Conservation (phyloP, 2,888 invertebrate species). For the Zootermopsis nevadensis region DNA sequence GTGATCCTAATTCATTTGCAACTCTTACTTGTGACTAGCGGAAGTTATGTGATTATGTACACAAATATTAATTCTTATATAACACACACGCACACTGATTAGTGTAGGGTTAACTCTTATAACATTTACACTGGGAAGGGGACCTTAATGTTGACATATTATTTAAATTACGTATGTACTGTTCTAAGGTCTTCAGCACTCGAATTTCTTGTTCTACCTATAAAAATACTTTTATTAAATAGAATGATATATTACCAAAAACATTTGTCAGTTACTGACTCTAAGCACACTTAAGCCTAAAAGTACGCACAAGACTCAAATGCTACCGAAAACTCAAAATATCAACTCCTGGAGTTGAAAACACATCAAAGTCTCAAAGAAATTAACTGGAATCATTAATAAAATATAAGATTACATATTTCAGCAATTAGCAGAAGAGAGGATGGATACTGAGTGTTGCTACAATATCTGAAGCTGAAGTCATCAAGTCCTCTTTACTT, state of each 20-base stretch:
- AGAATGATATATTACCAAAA: background rate
- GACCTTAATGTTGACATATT: background rate
- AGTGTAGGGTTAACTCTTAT: background rate
- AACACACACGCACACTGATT: background rate
- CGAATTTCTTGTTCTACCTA: background rate
- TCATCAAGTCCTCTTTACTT: background rate
- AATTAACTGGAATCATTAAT: background rate
- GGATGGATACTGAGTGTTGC: background rate
- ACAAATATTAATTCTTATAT: background rate
- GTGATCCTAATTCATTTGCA: background rate
- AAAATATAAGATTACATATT: too few species aligned
- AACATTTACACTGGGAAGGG: background rate
- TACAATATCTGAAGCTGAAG: background rate
- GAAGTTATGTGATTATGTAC: background rate
- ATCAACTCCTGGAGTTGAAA: background rate
- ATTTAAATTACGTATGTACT: background rate
- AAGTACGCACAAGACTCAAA: background rate
- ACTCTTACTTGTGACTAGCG: constrained; percentile 2
- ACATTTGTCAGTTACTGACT: background rate
- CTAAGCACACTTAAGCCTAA: background rate
- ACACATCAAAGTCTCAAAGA: background rate
- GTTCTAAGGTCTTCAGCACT: background rate
- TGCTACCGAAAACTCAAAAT: background rate
- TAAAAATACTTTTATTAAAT: constrained; percentile 27
- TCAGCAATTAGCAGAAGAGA: too few species aligned